Percentiles rank a stretch among this genome's conserved stretches.
Conservation (phyloP, 2,888 invertebrate species). For the Thereva unica region DNA sequence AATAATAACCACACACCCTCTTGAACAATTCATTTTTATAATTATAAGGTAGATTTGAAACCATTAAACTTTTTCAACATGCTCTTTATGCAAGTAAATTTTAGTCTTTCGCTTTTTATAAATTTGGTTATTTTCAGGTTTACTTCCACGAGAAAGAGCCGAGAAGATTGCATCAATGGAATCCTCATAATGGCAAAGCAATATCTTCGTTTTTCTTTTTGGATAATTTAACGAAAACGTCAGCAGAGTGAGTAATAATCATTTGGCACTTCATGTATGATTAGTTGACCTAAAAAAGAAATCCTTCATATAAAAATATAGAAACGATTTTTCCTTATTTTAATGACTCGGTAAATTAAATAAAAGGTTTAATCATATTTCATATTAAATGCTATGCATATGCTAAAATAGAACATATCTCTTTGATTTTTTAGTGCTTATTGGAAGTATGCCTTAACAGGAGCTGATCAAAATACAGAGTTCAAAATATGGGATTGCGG, state of each 20-base stretch:
- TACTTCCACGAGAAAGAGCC: slow-evolving; percentile 74
- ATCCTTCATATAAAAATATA: too few relatives aligned
- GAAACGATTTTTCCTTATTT: too few relatives aligned
- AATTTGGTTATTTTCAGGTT: slow-evolving; percentile 58
- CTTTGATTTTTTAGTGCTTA: slow-evolving; percentile 67
- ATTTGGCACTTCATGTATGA: not conserved
- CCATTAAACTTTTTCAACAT: too few relatives aligned
- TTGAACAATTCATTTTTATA: too few relatives aligned
- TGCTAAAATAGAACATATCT: not conserved
- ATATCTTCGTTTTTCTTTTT: slow-evolving; percentile 90
- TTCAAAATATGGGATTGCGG: slow-evolving; percentile 95
- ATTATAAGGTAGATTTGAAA: too few relatives aligned
- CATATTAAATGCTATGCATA: not conserved
- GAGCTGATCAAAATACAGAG: slow-evolving; percentile 85
- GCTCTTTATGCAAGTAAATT: too few relatives aligned
- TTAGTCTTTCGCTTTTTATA: not conserved
- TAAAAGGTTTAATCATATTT: too few relatives aligned
- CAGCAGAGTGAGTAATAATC: slow-evolving; percentile 68
- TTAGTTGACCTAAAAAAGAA: too few relatives aligned
- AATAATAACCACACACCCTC: too few relatives aligned
- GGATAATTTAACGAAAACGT: slow-evolving; percentile 84
- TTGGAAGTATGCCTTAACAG: slow-evolving; percentile 96
- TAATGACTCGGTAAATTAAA: too few relatives aligned
- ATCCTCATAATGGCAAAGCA: slow-evolving; percentile 86
- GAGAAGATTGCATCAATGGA: slow-evolving; percentile 90